phyloP scores from a whole-genome alignment of 2,113 vertebrate genomes.

The Mellivora capensis region DNA sequence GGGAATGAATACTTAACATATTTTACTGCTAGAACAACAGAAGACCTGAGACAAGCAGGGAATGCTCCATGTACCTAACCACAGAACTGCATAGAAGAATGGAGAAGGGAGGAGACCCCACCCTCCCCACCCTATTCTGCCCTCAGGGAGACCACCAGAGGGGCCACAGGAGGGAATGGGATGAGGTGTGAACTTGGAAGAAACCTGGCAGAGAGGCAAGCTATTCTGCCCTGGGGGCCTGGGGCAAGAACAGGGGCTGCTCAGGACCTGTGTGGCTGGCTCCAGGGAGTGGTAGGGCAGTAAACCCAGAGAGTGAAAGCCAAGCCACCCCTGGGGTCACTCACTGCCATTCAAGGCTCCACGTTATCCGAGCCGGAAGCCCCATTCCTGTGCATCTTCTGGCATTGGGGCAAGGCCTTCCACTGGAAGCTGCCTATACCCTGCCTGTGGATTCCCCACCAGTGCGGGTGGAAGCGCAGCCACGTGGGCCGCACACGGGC shows the following conservation, averaged over 20 bases:
- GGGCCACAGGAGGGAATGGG: background rate
- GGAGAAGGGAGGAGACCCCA: background rate
- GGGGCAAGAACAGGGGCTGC: background rate
- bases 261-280: rapidly evolving
- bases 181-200: background rate
- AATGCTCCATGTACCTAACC: rapidly evolving
- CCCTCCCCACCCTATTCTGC: background rate
- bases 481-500: rapidly evolving
- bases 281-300: background rate
- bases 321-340: background rate
- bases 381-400: background rate
- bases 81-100: background rate
- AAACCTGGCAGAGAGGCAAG: background rate
- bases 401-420: rapidly evolving
- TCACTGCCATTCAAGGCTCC: background rate
- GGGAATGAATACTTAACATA: background rate
- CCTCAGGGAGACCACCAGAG: background rate
- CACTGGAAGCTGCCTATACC: background rate
- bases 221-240: background rate
- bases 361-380: background rate
- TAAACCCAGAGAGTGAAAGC: background rate
- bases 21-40: background rate
- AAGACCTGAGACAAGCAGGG: background rate
- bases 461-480: background rate
- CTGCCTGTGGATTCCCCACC: background rate